Evolutionary conservation across 2,113 vertebrate genomes (phyloP), one percentile per base, ranked within the genome.

Genomic region (Aix galericulata): DNA sequence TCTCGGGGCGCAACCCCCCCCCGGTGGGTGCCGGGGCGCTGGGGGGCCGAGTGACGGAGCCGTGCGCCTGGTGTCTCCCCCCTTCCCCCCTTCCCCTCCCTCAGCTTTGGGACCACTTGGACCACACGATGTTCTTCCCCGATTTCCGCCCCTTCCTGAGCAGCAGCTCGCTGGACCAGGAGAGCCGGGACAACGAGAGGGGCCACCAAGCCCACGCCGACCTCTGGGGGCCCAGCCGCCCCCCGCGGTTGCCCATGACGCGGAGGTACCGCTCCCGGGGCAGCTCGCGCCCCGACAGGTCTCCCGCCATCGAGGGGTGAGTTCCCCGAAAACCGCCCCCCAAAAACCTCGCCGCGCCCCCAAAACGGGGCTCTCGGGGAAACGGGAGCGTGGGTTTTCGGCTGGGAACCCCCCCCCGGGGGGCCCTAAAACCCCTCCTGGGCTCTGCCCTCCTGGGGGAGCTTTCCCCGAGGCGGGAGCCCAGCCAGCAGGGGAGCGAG

Each of bases 301-400:
- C 99, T 0, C 99, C 99, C 0, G 99, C 99, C 38, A 99, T 99
- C 17, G 99, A 99, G 94, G 99, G 99, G 99, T 99, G 86, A 98
- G 98, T 76, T 22, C 32, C 32, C 48, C 2, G 3, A 34, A 21
- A 15, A 40, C 40, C 3, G 2, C 31, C 26, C n/a, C 46, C 27
- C 66, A 34, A 8, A 8, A 36, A 18, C 1, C 3, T 12, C 21
- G 46, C 8, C 2, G 14, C 36, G 0, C 40, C 2, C 13, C 18
- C 5, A 29, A 69, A 50, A 62, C 2, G 40, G 0, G 1, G 15
- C 46, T 52, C 2, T 0, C 0, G 11, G 36, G n/a, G 2, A 67
- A 53, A 31, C 1, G 26, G 9, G 46, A 17, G 46, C 5, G n/a
- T 29, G 46, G 38, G 11, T 12, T 40, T 40, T 40, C 12, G 38